Percentiles rank a stretch among this genome's conserved stretches.
These are phyloP conservation scores for Acanthopleura granulata DNA, from an alignment of 2,888 invertebrate genomes.

Conservation along the genomic window DNA sequence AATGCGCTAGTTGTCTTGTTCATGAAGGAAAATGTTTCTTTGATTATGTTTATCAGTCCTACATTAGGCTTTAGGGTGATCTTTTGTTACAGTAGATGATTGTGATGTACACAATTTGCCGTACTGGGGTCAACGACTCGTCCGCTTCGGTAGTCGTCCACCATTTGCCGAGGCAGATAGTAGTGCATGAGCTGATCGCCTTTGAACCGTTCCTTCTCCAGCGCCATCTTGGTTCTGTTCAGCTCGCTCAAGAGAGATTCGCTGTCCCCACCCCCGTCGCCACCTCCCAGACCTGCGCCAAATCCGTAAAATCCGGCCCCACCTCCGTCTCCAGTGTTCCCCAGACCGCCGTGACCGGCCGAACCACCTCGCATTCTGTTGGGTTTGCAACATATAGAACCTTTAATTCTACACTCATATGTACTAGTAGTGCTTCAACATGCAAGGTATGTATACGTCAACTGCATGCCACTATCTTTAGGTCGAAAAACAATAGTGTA, in stretches of 20 bases:
- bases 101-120: constrained; percentile 7
- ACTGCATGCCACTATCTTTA: too few relatives aligned
- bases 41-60: not conserved
- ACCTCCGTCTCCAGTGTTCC: constrained; percentile 22
- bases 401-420: too few relatives aligned
- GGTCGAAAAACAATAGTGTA: too few relatives aligned
- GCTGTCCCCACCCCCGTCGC: constrained; percentile 23
- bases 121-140: constrained; percentile 42
- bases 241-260: constrained; percentile 25
- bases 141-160: constrained; percentile 37
- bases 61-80: not conserved
- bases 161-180: constrained; percentile 45
- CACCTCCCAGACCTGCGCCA: constrained; percentile 19
- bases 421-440: too few relatives aligned
- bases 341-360: not conserved
- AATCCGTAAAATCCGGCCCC: not conserved
- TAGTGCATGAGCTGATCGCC: constrained; percentile 35
- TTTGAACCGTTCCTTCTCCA: constrained; percentile 41
- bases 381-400: too few relatives aligned
- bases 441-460: too few relatives aligned
- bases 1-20: too few relatives aligned
- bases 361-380: not conserved
- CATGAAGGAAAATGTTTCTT: too few relatives aligned
- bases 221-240: constrained; percentile 28
- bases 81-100: too few relatives aligned